These are phyloP conservation scores for Lateolabrax maculatus DNA, from an alignment of 2,797 vertebrate species.

Conservation along the genomic window DNA sequence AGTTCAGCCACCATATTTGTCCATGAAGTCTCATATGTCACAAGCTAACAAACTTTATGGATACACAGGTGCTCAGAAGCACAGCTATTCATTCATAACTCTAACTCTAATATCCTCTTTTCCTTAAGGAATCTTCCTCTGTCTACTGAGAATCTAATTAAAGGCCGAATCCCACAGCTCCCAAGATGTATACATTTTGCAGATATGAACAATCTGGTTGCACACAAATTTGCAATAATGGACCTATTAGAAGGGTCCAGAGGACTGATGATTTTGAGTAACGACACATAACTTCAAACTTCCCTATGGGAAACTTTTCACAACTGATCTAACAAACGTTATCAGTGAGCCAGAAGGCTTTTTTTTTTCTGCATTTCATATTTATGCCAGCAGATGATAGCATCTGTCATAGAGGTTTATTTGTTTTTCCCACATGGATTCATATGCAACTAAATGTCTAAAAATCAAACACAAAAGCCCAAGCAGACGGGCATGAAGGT, in stretches of 20 bases:
- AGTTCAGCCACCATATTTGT: no score
- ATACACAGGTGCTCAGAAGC: no score
- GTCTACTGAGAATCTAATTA: no score
- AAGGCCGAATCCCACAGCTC: no score
- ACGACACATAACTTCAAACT: not conserved
- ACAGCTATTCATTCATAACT: no score
- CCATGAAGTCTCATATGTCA: no score
- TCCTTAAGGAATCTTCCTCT: no score
- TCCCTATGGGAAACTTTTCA: not conserved
- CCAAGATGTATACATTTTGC: not conserved
- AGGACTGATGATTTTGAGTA: not conserved
- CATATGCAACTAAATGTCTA: not conserved
- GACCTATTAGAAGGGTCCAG: no score
- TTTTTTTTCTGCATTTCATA: conserved; percentile 5
- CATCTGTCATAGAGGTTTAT: conserved; percentile 13
- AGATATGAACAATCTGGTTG: not conserved
- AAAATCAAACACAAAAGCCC: conserved; percentile 28
- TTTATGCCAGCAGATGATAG: conserved; percentile 8
- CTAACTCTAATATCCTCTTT: no score
- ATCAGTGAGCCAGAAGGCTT: not conserved
- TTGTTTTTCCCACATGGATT: conserved; percentile 29
- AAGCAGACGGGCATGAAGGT: conserved; percentile 8
- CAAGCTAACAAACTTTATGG: no score
- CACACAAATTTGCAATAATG: not conserved
- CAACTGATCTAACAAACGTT: not conserved